Evolutionary conservation across 1,140 invertebrate genomes (phyloP).

Genomic region (Steinernema feltiae): DNA sequence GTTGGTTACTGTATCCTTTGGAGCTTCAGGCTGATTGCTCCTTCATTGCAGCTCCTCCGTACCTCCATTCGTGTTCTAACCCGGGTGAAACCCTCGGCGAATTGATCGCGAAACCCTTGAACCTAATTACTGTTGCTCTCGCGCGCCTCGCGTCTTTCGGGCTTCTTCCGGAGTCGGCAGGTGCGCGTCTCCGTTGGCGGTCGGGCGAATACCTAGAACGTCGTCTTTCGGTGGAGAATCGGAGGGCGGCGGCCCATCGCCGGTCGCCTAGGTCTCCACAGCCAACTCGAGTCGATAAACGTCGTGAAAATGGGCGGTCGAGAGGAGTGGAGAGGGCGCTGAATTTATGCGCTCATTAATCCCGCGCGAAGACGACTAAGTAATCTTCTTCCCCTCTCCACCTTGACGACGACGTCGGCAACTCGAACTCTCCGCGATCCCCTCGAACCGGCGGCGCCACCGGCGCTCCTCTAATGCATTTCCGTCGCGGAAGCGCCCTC

Average conservation of each 20-base stretch:
- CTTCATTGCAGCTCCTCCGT: not conserved
- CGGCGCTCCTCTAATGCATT: not conserved
- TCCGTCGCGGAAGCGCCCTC: not conserved
- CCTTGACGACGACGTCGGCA: not conserved
- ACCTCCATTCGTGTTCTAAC: not conserved
- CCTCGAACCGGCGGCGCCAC: not conserved
- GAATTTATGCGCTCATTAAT: slow-evolving; percentile 15
- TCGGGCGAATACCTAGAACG: slow-evolving; percentile 7
- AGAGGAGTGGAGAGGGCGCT: slow-evolving; percentile 5
- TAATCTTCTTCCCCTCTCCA: not conserved
- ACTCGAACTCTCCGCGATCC: not conserved
- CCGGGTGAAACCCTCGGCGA: not conserved
- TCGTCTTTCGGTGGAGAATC: not conserved
- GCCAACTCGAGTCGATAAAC: slow-evolving; percentile 10
- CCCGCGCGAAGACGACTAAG: slow-evolving; percentile 11
- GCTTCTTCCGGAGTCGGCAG: slow-evolving; percentile 8
- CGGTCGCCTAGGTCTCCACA: slow-evolving; percentile 3
- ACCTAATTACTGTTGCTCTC: slow-evolving; percentile 9
- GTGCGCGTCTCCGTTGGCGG: not conserved
- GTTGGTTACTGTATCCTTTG: no score
- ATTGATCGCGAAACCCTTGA: slow-evolving; percentile 11
- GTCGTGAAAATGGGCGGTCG: slow-evolving; percentile 16
- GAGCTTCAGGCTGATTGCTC: no score
- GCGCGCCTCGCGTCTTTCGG: not conserved
- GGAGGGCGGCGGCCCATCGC: not conserved